Evolutionary conservation across 2,113 vertebrate species (phyloP).

Genomic region (Cacatua alba): DNA sequence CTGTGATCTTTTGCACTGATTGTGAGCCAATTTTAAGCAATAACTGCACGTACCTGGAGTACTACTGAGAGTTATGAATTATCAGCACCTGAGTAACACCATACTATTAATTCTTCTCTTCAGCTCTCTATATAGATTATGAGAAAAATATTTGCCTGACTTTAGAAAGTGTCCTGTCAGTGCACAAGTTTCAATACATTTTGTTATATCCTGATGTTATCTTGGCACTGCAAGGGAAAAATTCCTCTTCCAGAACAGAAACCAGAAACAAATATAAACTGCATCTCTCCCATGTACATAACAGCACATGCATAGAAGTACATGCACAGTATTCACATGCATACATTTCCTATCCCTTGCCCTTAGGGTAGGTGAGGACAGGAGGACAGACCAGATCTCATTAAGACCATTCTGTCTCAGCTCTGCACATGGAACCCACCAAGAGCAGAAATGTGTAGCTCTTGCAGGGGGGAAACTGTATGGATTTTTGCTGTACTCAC

Average conservation of each 20-base stretch:
- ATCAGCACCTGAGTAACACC: neutral
- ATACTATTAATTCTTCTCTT: neutral
- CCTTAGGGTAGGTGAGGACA: neutral
- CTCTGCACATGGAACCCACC: neutral
- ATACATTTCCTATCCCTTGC: neutral
- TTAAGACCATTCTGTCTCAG: neutral
- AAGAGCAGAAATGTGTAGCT: neutral
- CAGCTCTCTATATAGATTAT: neutral
- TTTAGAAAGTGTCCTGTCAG: neutral
- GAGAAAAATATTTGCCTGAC: neutral
- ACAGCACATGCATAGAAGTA: no score
- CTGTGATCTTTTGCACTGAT: neutral
- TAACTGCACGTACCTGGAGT: neutral
- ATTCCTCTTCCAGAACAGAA: neutral
- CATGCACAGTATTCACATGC: neutral
- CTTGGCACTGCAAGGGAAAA: neutral
- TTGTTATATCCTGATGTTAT: neutral
- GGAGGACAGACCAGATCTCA: neutral
- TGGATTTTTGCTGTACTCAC: neutral
- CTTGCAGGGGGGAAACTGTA: neutral
- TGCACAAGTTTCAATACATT: neutral
- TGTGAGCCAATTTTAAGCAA: neutral
- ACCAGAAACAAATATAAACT: neutral
- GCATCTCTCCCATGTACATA: neutral
- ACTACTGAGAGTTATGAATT: neutral